These are phyloP conservation scores for Cochlearius cochlearius DNA, from an alignment of 2,113 vertebrate genomes.

Conservation along the genomic window DNA sequence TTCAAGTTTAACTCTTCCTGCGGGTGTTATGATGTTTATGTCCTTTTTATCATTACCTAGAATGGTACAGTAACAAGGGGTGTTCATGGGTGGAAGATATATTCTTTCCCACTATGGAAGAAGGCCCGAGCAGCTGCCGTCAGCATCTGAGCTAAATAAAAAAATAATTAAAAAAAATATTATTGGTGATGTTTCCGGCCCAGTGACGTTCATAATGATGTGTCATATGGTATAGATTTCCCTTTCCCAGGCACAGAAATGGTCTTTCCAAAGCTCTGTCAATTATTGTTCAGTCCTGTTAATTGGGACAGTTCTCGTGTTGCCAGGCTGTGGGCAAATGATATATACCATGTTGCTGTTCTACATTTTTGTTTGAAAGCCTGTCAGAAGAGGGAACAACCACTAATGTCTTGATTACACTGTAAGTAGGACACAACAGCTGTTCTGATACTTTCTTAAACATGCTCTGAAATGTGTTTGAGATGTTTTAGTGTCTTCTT, in stretches of 20 bases:
- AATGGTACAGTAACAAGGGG: not conserved
- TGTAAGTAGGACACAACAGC: not conserved
- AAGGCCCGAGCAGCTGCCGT: not conserved
- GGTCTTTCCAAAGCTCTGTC: not conserved
- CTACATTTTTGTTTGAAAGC: not conserved
- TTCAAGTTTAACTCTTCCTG: not conserved
- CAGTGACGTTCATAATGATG: not conserved
- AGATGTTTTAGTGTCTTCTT: not conserved
- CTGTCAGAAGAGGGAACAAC: not conserved
- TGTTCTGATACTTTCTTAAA: not conserved
- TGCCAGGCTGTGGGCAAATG: not conserved
- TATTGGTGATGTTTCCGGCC: not conserved
- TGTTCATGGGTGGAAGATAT: not conserved
- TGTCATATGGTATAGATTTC: not conserved
- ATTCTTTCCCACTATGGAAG: not conserved
- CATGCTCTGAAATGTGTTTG: not conserved
- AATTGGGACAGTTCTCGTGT: not conserved
- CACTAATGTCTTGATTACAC: not conserved
- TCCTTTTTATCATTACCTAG: not conserved
- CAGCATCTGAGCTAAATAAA: not conserved
- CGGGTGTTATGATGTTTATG: not conserved
- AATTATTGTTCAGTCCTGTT: not conserved
- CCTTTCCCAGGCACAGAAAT: not conserved
- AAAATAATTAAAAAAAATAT: not conserved
- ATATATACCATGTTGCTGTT: not conserved